Evolutionary conservation across 2,797 vertebrate species (phyloP).

Genomic region (Chelidonichthys spinosus): DNA sequence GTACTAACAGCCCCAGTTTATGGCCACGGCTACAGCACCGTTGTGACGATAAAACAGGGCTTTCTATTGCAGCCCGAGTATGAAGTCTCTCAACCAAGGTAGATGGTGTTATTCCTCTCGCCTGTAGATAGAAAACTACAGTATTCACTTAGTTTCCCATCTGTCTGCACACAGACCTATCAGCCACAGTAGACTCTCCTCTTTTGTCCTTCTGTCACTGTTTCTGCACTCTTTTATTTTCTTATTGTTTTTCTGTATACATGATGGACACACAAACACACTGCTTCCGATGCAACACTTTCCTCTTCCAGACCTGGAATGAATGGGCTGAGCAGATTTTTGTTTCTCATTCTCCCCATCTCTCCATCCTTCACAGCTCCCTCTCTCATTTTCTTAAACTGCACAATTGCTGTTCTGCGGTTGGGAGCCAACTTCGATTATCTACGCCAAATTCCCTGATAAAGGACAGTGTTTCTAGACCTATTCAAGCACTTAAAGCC

Average conservation of each 20-base stretch:
- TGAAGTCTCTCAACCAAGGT: slow-evolving; percentile 64
- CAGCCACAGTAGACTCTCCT: slow-evolving; percentile 29
- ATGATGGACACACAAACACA: slow-evolving; percentile 4
- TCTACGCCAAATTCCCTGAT: slow-evolving; percentile 78
- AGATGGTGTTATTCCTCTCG: slow-evolving; percentile 55
- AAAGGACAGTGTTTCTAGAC: slow-evolving; percentile 76
- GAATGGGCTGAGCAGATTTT: slow-evolving; percentile 28
- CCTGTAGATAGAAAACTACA: slow-evolving; percentile 63
- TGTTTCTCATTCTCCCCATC: slow-evolving; percentile 12
- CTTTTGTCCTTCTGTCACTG: slow-evolving; percentile 27
- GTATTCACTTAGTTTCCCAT: slow-evolving; percentile 52
- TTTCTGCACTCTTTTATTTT: slow-evolving; percentile 3
- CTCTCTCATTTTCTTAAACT: slow-evolving; percentile 73
- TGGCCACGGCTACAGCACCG: slow-evolving; percentile 42
- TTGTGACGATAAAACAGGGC: slow-evolving; percentile 49
- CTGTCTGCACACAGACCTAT: slow-evolving; percentile 50
- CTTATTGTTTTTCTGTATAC: slow-evolving; percentile 22
- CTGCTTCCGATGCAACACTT: slow-evolving; percentile 20
- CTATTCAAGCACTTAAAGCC: slow-evolving; percentile 75
- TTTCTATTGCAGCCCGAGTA: slow-evolving; percentile 46
- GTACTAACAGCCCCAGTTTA: slow-evolving; percentile 48
- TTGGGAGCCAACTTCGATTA: slow-evolving; percentile 76
- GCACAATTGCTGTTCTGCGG: slow-evolving; percentile 71
- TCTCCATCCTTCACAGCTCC: slow-evolving; percentile 45
- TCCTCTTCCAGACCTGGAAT: slow-evolving; percentile 36